Conservation (phyloP, 2,113 vertebrate species). For the Protobothrops mucrosquamatus region DNA sequence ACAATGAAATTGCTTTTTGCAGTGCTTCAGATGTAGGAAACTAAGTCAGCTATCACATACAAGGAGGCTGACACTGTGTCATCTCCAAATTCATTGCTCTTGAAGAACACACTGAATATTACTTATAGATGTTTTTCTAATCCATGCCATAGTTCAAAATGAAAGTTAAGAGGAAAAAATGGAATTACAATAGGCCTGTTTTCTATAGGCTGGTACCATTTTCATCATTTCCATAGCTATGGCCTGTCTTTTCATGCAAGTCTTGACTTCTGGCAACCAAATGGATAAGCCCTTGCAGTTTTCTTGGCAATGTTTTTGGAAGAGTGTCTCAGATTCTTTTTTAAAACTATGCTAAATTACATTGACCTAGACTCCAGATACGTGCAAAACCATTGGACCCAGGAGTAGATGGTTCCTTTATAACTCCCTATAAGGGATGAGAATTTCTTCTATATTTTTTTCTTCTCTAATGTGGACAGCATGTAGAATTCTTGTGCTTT, state of each 20-base stretch:
- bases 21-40: neutral
- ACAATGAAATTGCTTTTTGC: neutral
- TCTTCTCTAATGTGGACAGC: too few species aligned
- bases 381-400: neutral
- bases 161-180: neutral
- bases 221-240: neutral
- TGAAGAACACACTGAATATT: neutral
- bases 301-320: neutral
- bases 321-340: neutral
- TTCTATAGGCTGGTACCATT: neutral
- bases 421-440: neutral
- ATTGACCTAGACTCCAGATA: neutral
- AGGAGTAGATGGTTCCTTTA: neutral
- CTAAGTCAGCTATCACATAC: neutral
- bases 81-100: neutral
- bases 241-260: neutral
- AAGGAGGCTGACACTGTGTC: too few species aligned
- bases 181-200: neutral
- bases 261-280: neutral
- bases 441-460: too few species aligned
- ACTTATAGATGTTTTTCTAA: neutral
- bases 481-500: neutral
- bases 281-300: neutral
- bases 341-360: neutral
- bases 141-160: neutral